phyloP scores from a whole-genome alignment of 53 echinoderm and acorn worm genomes.

The Crossaster papposus region DNA sequence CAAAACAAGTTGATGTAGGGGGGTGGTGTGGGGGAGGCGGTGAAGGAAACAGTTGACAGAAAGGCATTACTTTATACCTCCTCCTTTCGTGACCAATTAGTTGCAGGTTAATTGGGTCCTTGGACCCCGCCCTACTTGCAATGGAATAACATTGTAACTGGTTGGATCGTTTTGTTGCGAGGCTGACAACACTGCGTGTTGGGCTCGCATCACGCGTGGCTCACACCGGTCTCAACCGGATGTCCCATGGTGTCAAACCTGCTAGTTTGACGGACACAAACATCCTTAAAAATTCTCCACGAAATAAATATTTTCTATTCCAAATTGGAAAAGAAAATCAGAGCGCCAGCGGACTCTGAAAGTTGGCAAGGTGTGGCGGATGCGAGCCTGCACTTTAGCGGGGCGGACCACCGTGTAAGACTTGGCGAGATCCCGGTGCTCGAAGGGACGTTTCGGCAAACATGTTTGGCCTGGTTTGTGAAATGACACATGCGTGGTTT shows the following conservation, averaged over 20 bases:
- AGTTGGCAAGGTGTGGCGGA: constrained; percentile 13
- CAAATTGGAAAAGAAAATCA: background rate
- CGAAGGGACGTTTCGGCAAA: constrained; percentile 31
- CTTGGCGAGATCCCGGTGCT: constrained; percentile 23
- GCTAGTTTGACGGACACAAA: background rate
- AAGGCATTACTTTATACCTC: background rate
- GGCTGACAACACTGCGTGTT: background rate
- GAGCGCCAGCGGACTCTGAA: background rate
- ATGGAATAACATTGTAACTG: constrained; percentile 37
- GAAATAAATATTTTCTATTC: background rate
- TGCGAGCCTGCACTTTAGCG: background rate
- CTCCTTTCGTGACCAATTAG: constrained; percentile 31
- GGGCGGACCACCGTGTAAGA: constrained; percentile 43
- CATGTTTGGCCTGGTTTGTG: constrained; percentile 54
- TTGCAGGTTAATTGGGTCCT: constrained; percentile 37
- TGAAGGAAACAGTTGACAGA: too few species aligned
- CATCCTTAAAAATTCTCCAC: background rate
- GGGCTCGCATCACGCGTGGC: background rate
- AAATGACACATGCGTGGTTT: constrained; percentile 28
- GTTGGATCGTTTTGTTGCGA: background rate
- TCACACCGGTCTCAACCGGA: constrained; percentile 28
- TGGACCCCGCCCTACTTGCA: background rate
- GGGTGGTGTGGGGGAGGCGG: too few species aligned
- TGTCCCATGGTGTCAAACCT: constrained; percentile 18
- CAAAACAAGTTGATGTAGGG: too few species aligned